Evolutionary conservation across 2,888 invertebrate genomes (phyloP), one percentile per base, ranked within the genome.

Genomic region (Cerastoderma edule): DNA sequence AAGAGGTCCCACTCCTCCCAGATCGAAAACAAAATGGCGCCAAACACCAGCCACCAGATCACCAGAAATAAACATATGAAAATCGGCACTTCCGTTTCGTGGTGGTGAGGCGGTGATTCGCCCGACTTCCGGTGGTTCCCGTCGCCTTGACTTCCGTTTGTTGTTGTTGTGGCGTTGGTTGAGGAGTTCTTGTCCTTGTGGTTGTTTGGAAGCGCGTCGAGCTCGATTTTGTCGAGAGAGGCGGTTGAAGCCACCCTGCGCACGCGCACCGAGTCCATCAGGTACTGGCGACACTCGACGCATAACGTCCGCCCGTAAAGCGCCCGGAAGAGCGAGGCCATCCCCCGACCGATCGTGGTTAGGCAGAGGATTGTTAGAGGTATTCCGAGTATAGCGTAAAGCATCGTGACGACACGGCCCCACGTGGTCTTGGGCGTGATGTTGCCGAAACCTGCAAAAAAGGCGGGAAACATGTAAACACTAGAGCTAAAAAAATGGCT

Each of bases 1-100:
- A 99, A 94, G 90, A 96, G 95, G 86, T 96, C 95, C 99, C 99
- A 99, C 22, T 98, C 98, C 75, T 99, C 98, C 97, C 98, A 99
- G 89, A 96, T 94, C 2, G 96, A 95, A 93, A 99, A 99, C 65
- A 99, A 94, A 90, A 96, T 94, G 0, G 98, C 98, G 24, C 99
- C 99, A 72, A 97, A 97, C 89, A 97, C 95, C 72, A 97, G 95
- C 92, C 96, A 96, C 89, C 96, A 95, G 85, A 97, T 95, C 95
- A 99, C 97, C 83, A 98, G 96, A 77, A 96, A 95, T 33, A 98
- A 94, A 92, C 98, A 98, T 60, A 98, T 94, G 72, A 96, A 94
- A 56, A 98, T 96, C 16, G 98, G 98, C 0, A 98, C 98, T 64
- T 81, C 80, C 30, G 73, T 75, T n/a, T 65, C 19, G 13, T 64